phyloP scores from a whole-genome alignment of 2,888 invertebrate species.

The Lasioglossum malachurum region DNA sequence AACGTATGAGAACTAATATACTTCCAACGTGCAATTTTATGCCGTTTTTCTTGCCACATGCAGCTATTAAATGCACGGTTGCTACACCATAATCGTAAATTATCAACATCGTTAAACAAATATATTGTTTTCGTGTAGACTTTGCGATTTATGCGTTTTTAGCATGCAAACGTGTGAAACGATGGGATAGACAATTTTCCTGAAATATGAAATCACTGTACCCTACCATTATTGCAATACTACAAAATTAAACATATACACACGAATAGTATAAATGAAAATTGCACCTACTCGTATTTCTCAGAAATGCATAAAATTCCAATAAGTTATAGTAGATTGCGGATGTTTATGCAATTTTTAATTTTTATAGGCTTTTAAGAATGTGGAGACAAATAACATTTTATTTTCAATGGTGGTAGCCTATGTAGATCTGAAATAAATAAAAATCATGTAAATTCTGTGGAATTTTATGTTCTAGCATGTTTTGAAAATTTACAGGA shows the following conservation, averaged over 20 bases:
- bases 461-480: too few relatives aligned
- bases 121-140: background rate
- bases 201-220: background rate
- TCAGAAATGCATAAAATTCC: too few relatives aligned
- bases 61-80: conserved; percentile 1
- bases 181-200: background rate
- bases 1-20: background rate
- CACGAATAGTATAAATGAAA: background rate
- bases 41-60: background rate
- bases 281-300: too few relatives aligned
- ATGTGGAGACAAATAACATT: too few relatives aligned
- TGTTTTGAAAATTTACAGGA: too few relatives aligned
- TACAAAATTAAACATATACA: background rate
- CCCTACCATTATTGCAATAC: background rate
- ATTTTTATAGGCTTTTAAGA: too few relatives aligned
- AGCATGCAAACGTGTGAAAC: background rate
- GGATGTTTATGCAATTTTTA: too few relatives aligned
- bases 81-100: background rate
- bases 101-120: background rate
- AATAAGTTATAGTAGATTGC: too few relatives aligned
- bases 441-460: too few relatives aligned
- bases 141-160: background rate
- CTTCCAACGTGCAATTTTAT: background rate
- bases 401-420: too few relatives aligned
- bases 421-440: too few relatives aligned